A percentile compares a stretch with the other conserved stretches of the same genome.
These are phyloP conservation scores for Ranitomeya variabilis DNA, from an alignment of 2,113 vertebrate species.

Conservation along the genomic window DNA sequence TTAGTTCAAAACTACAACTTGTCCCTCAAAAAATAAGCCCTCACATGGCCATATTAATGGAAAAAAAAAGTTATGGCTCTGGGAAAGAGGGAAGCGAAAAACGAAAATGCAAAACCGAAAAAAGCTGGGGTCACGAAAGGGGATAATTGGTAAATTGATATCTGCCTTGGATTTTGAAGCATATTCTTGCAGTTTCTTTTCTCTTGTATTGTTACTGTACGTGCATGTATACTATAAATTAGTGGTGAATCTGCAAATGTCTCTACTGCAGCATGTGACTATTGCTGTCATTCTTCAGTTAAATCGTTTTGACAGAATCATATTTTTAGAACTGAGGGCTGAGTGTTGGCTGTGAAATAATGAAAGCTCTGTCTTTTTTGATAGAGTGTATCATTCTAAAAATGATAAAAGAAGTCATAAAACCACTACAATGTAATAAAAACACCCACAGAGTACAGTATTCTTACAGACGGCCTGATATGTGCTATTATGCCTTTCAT, in stretches of 20 bases:
- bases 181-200: too few relatives aligned
- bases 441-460: background rate
- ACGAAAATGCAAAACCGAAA: too few relatives aligned
- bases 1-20: too few relatives aligned
- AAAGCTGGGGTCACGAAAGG: too few relatives aligned
- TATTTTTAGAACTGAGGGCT: constrained; percentile 16
- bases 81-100: too few relatives aligned
- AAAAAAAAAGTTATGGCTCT: too few relatives aligned
- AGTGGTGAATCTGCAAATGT: background rate
- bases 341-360: constrained; percentile 12
- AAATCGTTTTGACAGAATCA: constrained; percentile 27
- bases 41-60: too few relatives aligned
- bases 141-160: too few relatives aligned
- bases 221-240: background rate
- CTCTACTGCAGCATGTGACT: background rate
- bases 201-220: background rate
- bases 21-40: too few relatives aligned
- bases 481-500: background rate
- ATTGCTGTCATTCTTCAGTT: constrained; percentile 18
- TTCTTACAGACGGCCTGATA: background rate
- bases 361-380: constrained; percentile 12
- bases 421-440: background rate
- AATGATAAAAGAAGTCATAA: constrained; percentile 5
- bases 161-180: too few relatives aligned
- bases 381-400: constrained; percentile 17